A percentile compares a stretch with the other conserved stretches of the same genome.
phyloP scores from a whole-genome alignment of 2,888 invertebrate species.

The Callosobruchus maculatus region DNA sequence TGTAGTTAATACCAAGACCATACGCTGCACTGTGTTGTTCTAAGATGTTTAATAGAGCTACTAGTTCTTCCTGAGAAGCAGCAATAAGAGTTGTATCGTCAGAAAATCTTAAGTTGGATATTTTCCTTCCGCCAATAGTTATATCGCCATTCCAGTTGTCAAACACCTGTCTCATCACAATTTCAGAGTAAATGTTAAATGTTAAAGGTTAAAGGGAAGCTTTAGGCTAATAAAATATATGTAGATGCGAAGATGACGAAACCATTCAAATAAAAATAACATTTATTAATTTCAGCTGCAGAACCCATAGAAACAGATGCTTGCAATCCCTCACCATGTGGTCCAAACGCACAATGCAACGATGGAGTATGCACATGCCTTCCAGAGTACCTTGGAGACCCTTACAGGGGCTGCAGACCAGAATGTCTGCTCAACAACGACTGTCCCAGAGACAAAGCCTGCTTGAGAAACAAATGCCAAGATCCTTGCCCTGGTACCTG shows the following conservation, averaged over 20 bases:
- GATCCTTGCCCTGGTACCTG: slow-evolving; percentile 74
- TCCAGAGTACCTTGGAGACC: slow-evolving; percentile 65
- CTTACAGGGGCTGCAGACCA: slow-evolving; percentile 65
- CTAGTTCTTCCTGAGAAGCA: too few species aligned
- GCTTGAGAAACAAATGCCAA: slow-evolving; percentile 66
- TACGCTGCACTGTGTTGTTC: too few species aligned
- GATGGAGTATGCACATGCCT: slow-evolving; percentile 67
- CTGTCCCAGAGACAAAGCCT: slow-evolving; percentile 64
- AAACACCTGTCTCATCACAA: too few species aligned
- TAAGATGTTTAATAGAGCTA: too few species aligned
- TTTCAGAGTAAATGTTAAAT: too few species aligned
- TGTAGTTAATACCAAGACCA: too few species aligned
- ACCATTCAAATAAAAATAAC: not conserved
- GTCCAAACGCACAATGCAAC: slow-evolving; percentile 66
- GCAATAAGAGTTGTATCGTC: too few species aligned
- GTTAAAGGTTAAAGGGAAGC: too few species aligned
- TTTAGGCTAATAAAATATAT: too few species aligned
- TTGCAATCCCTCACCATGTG: slow-evolving; percentile 70
- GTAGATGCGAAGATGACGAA: not conserved
- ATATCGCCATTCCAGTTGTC: too few species aligned
- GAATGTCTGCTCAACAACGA: slow-evolving; percentile 69
- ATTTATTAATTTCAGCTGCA: slow-evolving; percentile 20
- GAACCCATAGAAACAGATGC: slow-evolving; percentile 52
- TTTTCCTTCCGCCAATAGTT: too few species aligned
- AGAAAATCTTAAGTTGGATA: too few species aligned